Evolutionary conservation across 1,140 invertebrate genomes (phyloP), one percentile per base, ranked within the genome.

Genomic region (Rhizoglyphus robini): DNA sequence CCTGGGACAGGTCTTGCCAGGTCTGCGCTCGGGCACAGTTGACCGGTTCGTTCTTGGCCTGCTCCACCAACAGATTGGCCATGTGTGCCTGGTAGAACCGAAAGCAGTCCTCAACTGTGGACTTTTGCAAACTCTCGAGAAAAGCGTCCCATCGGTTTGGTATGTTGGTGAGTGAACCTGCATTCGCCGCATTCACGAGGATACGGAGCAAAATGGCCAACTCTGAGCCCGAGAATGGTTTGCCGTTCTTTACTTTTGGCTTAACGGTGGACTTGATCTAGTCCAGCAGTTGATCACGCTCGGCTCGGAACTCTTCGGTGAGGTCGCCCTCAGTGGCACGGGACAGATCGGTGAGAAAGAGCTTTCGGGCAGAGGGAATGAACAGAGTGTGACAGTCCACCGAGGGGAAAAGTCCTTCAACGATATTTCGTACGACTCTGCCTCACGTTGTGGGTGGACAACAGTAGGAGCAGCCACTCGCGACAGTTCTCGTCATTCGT

Each of bases 351-450:
- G 23, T 64, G 23, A 71, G 57, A 30, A 68, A 34, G 34, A 54
- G 15, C 57, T 69, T 70, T 2, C 61, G 49, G 18, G 60, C 57
- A 15, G 68, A 65, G 18, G 70, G 70, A 11, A 71, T 49, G 41
- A 71, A 71, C 13, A 71, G 34, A 31, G 70, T 71, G 46, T 71
- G 69, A 54, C 70, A 71, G 60, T 71, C 70, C 15, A 71, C 65
- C 11, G 54, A 63, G 20, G 64, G 63, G 38, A 71, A 71, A 30
- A 71, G 62, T 68, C 70, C 63, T 67, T 31, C 11, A 71, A 36
- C 27, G 65, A 69, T 31, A 71, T 71, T 64, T 65, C 58, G 41
- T 71, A 71, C 15, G 65, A 58, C 48, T 71, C 70, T 38, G 63
- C 65, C 36, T 71, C 70, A 54, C 69, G 13, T 57, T 54, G 54